Evolutionary conservation across 2,797 vertebrate species (phyloP).

Genomic region (Crenuchus spilurus): DNA sequence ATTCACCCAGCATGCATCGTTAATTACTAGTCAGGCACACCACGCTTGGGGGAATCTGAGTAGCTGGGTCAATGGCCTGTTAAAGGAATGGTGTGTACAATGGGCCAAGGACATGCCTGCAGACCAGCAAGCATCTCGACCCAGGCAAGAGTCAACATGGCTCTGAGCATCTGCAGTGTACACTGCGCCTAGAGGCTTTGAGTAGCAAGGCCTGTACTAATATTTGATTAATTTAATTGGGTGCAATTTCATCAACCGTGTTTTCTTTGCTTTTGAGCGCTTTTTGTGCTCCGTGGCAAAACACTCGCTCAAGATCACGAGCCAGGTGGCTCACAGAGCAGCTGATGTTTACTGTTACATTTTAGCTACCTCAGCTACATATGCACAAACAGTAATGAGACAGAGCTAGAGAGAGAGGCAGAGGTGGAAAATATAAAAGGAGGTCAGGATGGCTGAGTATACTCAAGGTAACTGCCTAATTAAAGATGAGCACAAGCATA

Average conservation of each 20-base stretch:
- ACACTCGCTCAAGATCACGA: neutral
- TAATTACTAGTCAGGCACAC: neutral
- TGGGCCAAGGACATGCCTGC: neutral
- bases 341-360: neutral
- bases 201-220: conserved; percentile 47
- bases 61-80: neutral
- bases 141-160: neutral
- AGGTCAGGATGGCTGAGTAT: too few relatives aligned
- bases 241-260: conserved; percentile 23
- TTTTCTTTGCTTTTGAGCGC: conserved; percentile 45
- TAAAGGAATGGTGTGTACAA: conserved; percentile 5
- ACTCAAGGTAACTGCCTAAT: too few relatives aligned
- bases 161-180: neutral
- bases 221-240: conserved; percentile 61
- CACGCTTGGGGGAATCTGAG: neutral
- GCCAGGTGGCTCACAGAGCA: too few relatives aligned
- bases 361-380: neutral
- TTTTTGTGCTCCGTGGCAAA: conserved; percentile 3
- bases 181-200: neutral
- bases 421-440: too few relatives aligned
- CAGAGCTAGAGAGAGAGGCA: neutral
- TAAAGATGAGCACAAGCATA: too few relatives aligned
- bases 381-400: neutral
- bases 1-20: neutral
- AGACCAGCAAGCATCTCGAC: neutral